Percentiles rank a stretch among this genome's conserved stretches.
Evolutionary conservation across 2,113 vertebrate genomes (phyloP).

Genomic region (Grantiella picta): DNA sequence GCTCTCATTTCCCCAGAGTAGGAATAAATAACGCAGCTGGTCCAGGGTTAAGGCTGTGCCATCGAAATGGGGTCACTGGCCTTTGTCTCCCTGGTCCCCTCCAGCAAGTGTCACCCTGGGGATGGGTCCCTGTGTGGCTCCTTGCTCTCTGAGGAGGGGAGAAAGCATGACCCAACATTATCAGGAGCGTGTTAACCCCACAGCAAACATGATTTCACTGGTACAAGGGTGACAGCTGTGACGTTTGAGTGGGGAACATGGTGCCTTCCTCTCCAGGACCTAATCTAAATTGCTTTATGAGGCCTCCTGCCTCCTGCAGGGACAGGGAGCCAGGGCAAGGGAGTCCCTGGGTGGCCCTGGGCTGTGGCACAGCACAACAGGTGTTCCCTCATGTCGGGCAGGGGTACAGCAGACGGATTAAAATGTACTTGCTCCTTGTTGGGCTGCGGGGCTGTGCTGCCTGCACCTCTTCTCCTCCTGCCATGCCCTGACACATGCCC

Average conservation of each 20-base stretch:
- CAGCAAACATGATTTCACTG: slow-evolving; percentile 8
- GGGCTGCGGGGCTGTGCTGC: neutral
- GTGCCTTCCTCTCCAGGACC: neutral
- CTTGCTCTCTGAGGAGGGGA: neutral
- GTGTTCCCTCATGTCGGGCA: accelerated
- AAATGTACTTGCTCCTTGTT: neutral
- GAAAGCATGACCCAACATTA: neutral
- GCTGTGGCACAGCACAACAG: neutral
- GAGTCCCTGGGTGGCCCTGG: neutral
- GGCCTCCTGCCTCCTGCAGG: neutral
- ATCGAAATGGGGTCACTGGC: neutral
- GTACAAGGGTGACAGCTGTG: slow-evolving; percentile 42
- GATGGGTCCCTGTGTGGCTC: neutral
- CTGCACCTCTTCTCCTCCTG: neutral
- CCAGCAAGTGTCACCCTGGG: accelerated
- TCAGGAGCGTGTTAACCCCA: neutral
- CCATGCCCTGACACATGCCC: accelerated
- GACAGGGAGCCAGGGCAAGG: neutral
- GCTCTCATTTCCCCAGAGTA: neutral
- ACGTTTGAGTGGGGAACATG: neutral
- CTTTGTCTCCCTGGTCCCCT: neutral
- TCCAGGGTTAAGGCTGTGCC: accelerated
- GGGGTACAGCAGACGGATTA: neutral
- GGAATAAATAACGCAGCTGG: neutral
- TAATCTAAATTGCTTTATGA: slow-evolving; percentile 75